These are phyloP conservation scores for Hymenopus coronatus DNA, from an alignment of 2,888 invertebrate genomes.

Conservation along the genomic window DNA sequence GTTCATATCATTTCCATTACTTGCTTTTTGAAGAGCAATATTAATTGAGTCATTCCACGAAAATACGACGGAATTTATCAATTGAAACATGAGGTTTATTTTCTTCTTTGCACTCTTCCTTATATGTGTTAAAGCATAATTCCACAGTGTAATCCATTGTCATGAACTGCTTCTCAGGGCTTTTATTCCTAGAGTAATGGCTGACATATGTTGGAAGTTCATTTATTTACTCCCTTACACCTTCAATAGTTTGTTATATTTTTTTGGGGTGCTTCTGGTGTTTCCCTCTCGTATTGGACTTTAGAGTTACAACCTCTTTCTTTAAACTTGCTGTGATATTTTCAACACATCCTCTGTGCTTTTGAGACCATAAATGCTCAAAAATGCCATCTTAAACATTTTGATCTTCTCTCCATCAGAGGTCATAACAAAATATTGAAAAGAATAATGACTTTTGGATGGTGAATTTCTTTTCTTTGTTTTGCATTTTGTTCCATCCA, in stretches of 20 bases:
- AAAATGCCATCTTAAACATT: background rate
- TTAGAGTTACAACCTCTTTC: background rate
- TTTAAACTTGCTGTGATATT: background rate
- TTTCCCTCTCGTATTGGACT: background rate
- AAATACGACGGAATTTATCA: background rate
- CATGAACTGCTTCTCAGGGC: no score
- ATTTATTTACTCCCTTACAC: no score
- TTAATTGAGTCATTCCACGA: background rate
- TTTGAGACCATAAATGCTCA: background rate
- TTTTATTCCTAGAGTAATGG: no score
- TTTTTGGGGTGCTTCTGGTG: no score
- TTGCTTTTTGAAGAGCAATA: background rate
- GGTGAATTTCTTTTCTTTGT: background rate
- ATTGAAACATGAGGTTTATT: background rate
- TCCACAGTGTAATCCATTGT: no score
- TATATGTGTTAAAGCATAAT: no score
- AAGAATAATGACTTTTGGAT: background rate
- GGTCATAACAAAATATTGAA: background rate
- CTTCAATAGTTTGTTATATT: no score
- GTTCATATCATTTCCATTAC: background rate
- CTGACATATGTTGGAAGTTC: no score
- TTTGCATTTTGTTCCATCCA: background rate
- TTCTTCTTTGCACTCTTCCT: no score
- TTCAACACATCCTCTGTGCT: background rate
- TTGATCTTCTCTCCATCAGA: background rate